These are phyloP conservation scores for Pagrus major DNA, from an alignment of 2,113 vertebrate species.

Conservation along the genomic window DNA sequence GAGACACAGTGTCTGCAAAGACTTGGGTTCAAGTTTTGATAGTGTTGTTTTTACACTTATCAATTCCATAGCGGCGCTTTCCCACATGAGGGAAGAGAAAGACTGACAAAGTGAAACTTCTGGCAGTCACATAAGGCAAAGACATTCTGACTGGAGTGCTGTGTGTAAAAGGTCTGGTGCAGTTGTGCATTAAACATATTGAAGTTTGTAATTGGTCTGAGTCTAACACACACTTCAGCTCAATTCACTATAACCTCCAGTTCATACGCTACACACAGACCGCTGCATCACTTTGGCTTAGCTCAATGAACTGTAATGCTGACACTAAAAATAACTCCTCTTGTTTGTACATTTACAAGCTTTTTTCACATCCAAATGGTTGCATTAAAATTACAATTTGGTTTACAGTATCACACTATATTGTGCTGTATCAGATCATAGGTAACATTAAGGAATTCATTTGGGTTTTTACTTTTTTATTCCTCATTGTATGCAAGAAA, in stretches of 20 bases:
- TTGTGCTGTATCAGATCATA: background rate
- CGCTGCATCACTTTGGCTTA: slow-evolving; percentile 5
- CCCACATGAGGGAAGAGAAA: too few relatives aligned
- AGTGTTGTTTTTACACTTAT: background rate
- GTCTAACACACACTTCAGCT: background rate
- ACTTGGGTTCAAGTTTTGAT: background rate
- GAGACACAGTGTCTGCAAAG: background rate
- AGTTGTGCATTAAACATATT: background rate
- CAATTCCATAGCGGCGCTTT: background rate
- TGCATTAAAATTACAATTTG: background rate
- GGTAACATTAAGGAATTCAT: too few relatives aligned
- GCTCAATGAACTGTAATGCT: background rate
- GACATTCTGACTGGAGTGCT: background rate
- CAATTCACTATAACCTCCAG: background rate
- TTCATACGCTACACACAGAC: background rate
- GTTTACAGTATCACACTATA: background rate
- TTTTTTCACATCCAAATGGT: background rate
- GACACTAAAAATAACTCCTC: slow-evolving; percentile 21
- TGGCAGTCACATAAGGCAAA: background rate
- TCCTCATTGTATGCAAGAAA: background rate
- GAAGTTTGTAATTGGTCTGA: background rate
- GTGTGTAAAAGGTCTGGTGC: background rate
- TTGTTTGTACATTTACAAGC: background rate
- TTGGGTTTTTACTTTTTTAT: too few relatives aligned
- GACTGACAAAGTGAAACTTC: background rate